Evolutionary conservation across 2,797 vertebrate genomes (phyloP).

Genomic region (Falco concolor): DNA sequence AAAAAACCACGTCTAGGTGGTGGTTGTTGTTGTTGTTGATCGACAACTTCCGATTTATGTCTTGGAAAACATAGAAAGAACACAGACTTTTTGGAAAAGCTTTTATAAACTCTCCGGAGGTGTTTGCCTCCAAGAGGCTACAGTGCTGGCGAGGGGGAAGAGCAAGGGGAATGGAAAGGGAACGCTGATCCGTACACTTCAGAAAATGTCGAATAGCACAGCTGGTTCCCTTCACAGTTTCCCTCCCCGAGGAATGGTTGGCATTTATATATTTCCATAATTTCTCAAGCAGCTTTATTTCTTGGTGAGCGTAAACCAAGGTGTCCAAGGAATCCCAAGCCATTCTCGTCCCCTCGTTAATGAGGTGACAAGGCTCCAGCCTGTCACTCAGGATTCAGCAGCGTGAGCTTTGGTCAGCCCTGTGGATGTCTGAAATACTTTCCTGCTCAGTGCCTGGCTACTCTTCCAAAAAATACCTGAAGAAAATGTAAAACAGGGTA

Average conservation of each 20-base stretch:
- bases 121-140: background rate
- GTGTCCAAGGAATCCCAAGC: background rate
- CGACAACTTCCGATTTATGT: background rate
- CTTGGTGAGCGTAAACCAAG: background rate
- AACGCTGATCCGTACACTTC: background rate
- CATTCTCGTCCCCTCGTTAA: background rate
- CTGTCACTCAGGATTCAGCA: background rate
- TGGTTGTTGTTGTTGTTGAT: background rate
- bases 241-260: background rate
- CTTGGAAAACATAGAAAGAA: background rate
- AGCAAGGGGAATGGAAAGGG: background rate
- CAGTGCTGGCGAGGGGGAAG: background rate
- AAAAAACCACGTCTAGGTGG: background rate
- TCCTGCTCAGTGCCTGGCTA: background rate
- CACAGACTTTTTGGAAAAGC: background rate
- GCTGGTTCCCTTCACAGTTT: background rate
- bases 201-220: background rate
- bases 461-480: background rate
- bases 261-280: background rate
- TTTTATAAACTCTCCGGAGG: background rate
- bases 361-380: background rate
- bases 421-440: background rate
- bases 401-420: background rate
- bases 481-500: background rate
- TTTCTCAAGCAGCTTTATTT: slow-evolving; percentile 11